phyloP scores from a whole-genome alignment of 2,888 invertebrate species.

The Druceiella hillmani region DNA sequence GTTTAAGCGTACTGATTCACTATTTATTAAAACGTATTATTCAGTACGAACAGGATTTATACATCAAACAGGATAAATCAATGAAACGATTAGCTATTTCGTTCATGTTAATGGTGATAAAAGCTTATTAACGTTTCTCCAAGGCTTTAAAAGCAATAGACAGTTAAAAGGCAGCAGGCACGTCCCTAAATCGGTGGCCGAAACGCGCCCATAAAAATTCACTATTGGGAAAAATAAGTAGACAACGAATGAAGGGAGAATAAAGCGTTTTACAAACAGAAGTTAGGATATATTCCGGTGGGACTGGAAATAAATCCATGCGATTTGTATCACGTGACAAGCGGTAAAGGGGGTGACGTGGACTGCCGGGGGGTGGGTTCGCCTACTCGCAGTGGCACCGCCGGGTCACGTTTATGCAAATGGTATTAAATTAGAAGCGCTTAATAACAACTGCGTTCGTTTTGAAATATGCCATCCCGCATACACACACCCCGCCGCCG shows the following conservation, averaged over 20 bases:
- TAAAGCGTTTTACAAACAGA: slow-evolving; percentile 54
- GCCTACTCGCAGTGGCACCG: background rate
- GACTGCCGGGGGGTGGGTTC: background rate
- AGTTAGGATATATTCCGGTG: slow-evolving; percentile 48
- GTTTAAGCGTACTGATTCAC: too few species aligned
- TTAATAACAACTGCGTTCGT: slow-evolving; percentile 48
- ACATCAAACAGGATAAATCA: too few species aligned
- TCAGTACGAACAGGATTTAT: too few species aligned
- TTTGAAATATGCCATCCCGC: background rate
- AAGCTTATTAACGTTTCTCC: too few species aligned
- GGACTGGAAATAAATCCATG: slow-evolving; percentile 53
- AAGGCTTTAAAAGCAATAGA: too few species aligned
- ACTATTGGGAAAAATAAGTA: slow-evolving; percentile 52
- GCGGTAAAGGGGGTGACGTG: slow-evolving; percentile 15
- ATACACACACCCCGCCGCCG: too few species aligned
- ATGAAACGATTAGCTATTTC: too few species aligned
- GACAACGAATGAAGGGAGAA: slow-evolving; percentile 27
- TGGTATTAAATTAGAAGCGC: slow-evolving; percentile 52
- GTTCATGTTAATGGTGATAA: too few species aligned
- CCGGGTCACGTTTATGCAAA: slow-evolving; percentile 51
- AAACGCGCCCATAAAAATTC: slow-evolving; percentile 48
- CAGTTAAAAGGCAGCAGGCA: too few species aligned
- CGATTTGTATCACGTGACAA: slow-evolving; percentile 53
- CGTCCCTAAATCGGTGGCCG: too few species aligned
- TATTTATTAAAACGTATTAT: too few species aligned